Conservation (phyloP, 2,113 vertebrate species). For the Tautogolabrus adspersus region DNA sequence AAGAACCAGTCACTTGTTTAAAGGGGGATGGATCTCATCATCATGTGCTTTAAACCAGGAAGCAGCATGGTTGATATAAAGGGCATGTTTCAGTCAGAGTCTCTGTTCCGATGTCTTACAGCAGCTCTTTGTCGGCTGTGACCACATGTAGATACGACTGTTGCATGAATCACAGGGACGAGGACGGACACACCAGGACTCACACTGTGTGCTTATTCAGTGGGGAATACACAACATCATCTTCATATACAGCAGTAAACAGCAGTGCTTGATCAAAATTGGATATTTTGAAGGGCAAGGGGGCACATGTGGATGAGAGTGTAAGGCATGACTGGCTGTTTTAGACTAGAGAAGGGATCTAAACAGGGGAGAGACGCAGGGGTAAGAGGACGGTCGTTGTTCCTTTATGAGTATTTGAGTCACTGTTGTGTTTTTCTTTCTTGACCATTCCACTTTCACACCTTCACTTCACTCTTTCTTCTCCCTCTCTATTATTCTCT, state of each 20-base stretch:
- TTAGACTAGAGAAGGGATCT: slow-evolving; percentile 40
- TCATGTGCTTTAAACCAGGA: slow-evolving; percentile 49
- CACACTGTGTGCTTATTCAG: slow-evolving; percentile 66
- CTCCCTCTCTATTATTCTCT: background rate
- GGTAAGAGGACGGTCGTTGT: slow-evolving; percentile 20
- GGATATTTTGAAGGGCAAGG: slow-evolving; percentile 39
- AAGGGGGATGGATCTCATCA: slow-evolving; percentile 20
- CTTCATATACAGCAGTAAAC: slow-evolving; percentile 48
- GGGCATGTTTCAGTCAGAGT: slow-evolving; percentile 44
- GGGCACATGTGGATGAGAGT: slow-evolving; percentile 48
- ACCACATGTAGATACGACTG: slow-evolving; percentile 50
- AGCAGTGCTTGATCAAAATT: slow-evolving; percentile 61
- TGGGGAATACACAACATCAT: slow-evolving; percentile 41
- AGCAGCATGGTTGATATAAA: slow-evolving; percentile 34
- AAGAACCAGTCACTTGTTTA: slow-evolving; percentile 11
- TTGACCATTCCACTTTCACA: slow-evolving; percentile 14
- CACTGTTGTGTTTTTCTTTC: slow-evolving; percentile 1
- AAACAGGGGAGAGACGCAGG: slow-evolving; percentile 24
- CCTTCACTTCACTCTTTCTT: background rate
- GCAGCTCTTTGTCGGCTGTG: slow-evolving; percentile 14
- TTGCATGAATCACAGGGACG: slow-evolving; percentile 38
- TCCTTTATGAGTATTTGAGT: slow-evolving; percentile 16
- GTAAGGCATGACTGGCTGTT: slow-evolving; percentile 79
- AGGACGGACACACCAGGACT: slow-evolving; percentile 32
- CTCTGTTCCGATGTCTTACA: slow-evolving; percentile 23